These are phyloP conservation scores for Channa argus DNA, from an alignment of 2,113 vertebrate species.

Conservation along the genomic window DNA sequence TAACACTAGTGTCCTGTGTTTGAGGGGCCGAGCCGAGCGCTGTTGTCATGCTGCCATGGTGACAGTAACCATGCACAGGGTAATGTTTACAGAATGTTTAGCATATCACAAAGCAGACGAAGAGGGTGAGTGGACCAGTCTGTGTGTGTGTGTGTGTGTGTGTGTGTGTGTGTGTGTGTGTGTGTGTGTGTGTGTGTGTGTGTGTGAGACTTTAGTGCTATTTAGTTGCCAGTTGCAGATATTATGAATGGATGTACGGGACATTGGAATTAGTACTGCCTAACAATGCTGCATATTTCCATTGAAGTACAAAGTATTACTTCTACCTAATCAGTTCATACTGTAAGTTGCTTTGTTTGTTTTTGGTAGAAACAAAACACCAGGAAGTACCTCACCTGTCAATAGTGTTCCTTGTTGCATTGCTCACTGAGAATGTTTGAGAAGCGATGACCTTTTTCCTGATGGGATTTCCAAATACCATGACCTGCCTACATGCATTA, in stretches of 20 bases:
- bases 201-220: constrained; percentile 28
- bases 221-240: constrained; percentile 19
- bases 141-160: constrained; percentile 44
- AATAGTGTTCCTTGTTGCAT: constrained; percentile 11
- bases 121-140: constrained; percentile 50
- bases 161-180: constrained; percentile 34
- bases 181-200: constrained; percentile 20
- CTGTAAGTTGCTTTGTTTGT: constrained; percentile 6
- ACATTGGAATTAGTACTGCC: background rate
- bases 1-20: constrained; percentile 88
- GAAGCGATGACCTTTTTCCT: background rate
- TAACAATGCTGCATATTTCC: background rate
- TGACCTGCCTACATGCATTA: constrained; percentile 18
- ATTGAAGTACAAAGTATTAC: constrained; percentile 1
- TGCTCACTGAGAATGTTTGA: no score
- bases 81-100: constrained; percentile 93
- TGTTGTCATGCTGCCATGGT: constrained; percentile 94
- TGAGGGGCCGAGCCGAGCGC: constrained; percentile 83
- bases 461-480: constrained; percentile 18
- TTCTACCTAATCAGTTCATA: background rate
- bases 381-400: background rate
- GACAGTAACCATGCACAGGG: constrained; percentile 90
- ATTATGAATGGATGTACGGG: constrained; percentile 35
- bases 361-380: constrained; percentile 26
- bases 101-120: constrained; percentile 85